Evolutionary conservation across 2,113 vertebrate species (phyloP).

Genomic region (Datnioides undecimradiatus): DNA sequence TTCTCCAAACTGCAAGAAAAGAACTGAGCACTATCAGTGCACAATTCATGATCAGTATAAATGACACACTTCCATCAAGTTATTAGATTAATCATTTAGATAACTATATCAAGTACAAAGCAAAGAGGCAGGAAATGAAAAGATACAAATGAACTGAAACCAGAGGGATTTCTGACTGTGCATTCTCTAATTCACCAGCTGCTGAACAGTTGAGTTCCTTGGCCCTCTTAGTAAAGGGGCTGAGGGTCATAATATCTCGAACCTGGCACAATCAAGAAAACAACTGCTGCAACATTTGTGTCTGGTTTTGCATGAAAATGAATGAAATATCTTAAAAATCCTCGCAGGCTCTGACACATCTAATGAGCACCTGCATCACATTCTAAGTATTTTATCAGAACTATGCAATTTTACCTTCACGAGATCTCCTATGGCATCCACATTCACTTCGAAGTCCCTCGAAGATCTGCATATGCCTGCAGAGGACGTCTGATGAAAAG

Average conservation of each 20-base stretch:
- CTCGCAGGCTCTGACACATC: no score
- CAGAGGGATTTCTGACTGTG: background rate
- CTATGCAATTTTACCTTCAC: conserved; percentile 33
- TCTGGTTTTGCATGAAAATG: no score
- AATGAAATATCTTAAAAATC: no score
- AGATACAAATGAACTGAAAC: background rate
- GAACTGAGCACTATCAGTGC: no score
- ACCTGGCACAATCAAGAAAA: background rate
- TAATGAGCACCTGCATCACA: background rate
- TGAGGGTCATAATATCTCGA: background rate
- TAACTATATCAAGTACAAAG: no score
- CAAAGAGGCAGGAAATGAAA: background rate
- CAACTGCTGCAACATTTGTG: background rate
- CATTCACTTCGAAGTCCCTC: fast-evolving
- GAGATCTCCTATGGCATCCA: fast-evolving
- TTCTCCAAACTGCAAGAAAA: no score
- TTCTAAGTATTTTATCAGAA: background rate
- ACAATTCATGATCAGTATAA: no score
- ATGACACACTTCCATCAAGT: no score
- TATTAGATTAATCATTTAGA: no score
- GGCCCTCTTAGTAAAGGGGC: background rate
- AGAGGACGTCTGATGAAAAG: background rate
- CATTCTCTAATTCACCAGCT: background rate
- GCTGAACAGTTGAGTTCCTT: background rate
- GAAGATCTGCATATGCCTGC: fast-evolving